Evolutionary conservation across 2,888 invertebrate genomes (phyloP), one percentile per base, ranked within the genome.

Genomic region (Ametastegia equiseti): DNA sequence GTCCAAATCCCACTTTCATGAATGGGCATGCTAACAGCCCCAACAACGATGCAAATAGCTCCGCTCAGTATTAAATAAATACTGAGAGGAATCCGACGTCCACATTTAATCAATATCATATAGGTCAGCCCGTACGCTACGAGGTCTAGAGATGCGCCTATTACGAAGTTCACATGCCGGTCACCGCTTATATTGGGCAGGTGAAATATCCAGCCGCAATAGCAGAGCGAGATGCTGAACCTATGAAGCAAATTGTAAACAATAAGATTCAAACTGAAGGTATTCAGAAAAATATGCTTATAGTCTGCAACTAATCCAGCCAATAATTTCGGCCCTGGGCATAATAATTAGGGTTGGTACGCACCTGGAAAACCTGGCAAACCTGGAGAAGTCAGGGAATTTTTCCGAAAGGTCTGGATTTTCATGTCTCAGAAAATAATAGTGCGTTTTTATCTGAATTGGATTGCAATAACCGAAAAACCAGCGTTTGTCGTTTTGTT

Each of bases 71-170:
- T 86, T 81, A 93, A 92, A 83, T 91, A 92, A 15, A 89, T 85
- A 39, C 89, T 86, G 84, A 93, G 88, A 0, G 93, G 92, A 42
- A 89, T 84, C 77, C 92, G 90, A 67, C 93, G 89, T 1, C 93
- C 93, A 84, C 92, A 91, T 84, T 90, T 91, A 81, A 88, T 89
- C 23, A 92, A 82, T 65, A 91, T 83, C 45, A 92, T 89, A 82
- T 91, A 92, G 23, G 90, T 87, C 80, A 91, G 81, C 30, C 89
- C 84, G 81, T 93, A 93, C 19, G 92, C 91, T 1, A 89, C 86
- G 47, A 93, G 86, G 87, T 94, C 93, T 75, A 93, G 89, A n/a
- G 87, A 86, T 6, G 92, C 93, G 73, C 93, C 92, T n/a, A 93
- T 87, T 15, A 92, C 90, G 82, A 93, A 92, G 83, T 92, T 93